Evolutionary conservation across 2,113 vertebrate genomes (phyloP), one percentile per base, ranked within the genome.

Genomic region (Regulus satrapa): DNA sequence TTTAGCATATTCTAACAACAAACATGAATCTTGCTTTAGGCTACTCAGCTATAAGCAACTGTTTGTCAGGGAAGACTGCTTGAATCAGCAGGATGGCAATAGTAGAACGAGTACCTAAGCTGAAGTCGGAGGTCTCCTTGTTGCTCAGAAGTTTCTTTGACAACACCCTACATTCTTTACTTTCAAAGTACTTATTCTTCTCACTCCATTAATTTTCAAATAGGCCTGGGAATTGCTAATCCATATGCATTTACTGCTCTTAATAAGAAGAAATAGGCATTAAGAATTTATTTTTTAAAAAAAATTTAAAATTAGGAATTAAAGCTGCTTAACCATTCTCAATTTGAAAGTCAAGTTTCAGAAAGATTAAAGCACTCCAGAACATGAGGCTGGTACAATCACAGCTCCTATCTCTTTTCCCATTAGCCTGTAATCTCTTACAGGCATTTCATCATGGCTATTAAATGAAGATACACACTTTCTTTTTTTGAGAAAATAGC

Each of bases 331-430:
- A 94, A 89, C 74, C 41, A 95, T 92, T 92, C 80, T 94, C 71
- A 96, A 94, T 95, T 95, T 94, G 94, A 91, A 98, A 97, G 76
- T 91, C 66, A 77, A 96, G 75, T 66, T 96, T 90, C 82, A 92
- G 59, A 94, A 97, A 97, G 95, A 97, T 97, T 95, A 97, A 95
- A 94, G 86, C 51, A 72, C 61, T 89, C 88, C 80, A 93, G 80
- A 85, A 96, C 69, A 91, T 3, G 28, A 89, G 36, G 66, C 73
- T 64, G 55, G 94, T 72, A 90, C 74, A 96, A 94, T 96, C 93
- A 94, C 13, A 89, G 24, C 54, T 93, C 78, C 59, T 46, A 95
- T 95, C 67, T 96, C 31, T 67, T 88, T 92, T 95, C 91, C 72
- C 75, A 95, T 94, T 95, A 94, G 77, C 28, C 34, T 91, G 18